Conservation (phyloP, 1,140 invertebrate species). For the Teleopsis dalmanni region DNA sequence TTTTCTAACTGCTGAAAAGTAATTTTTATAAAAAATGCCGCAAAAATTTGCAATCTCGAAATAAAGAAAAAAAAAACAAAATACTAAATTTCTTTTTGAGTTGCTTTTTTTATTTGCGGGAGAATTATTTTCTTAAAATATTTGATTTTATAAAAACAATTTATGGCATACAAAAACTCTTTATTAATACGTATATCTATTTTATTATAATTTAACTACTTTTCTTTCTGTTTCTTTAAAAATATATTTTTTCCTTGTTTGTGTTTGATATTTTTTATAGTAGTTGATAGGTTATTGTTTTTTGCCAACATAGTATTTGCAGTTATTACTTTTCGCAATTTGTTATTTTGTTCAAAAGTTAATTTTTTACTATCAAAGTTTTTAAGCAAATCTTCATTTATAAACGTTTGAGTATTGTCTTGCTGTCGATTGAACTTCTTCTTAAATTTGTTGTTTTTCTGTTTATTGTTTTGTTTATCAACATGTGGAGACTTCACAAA, state of each 20-base stretch:
- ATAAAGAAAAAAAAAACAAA: too few species aligned
- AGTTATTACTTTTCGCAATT: neutral
- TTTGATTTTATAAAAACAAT: too few species aligned
- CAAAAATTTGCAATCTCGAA: too few species aligned
- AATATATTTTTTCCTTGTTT: neutral
- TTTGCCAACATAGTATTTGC: neutral
- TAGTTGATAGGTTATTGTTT: neutral
- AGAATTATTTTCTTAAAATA: too few species aligned
- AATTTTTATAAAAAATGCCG: too few species aligned
- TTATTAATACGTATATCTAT: too few species aligned
- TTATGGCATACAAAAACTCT: too few species aligned
- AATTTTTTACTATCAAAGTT: constrained; percentile 1
- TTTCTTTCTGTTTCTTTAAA: too few species aligned
- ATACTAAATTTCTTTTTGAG: too few species aligned
- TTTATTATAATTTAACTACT: too few species aligned
- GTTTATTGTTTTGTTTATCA: neutral
- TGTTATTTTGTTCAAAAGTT: constrained; percentile 2
- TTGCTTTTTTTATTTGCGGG: too few species aligned
- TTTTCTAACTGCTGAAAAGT: too few species aligned
- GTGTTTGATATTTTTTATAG: neutral
- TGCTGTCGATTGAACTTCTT: neutral
- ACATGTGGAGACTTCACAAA: neutral
- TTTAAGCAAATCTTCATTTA: neutral
- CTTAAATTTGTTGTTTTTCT: neutral
- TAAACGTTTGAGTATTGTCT: neutral